Evolutionary conservation across 2,113 vertebrate genomes (phyloP), one percentile per base, ranked within the genome.

Genomic region (Melanotaenia duboulayi): DNA sequence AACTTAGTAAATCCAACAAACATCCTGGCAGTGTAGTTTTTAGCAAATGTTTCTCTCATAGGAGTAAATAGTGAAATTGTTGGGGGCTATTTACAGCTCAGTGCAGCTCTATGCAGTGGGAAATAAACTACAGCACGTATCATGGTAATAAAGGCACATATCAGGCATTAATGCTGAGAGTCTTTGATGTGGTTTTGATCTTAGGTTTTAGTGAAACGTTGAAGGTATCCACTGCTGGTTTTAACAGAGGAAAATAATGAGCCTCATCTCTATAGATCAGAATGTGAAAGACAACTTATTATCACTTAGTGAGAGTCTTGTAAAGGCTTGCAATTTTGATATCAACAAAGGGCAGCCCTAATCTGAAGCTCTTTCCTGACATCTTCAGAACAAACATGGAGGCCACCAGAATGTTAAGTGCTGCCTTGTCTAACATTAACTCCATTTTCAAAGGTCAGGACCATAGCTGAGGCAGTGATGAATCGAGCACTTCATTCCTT

Each of bases 381-480:
- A 65, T 74, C 82, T 65, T 28, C 25, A 83, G 74, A 84, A 76
- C 84, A 90, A 90, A 89, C 89, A 90, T 60, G 73, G 70, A 81
- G 83, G 85, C 83, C 71, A 48, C 59, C 63, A 76, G 84, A 79
- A 84, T 84, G 87, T 87, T 86, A 88, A 89, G 84, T 74, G 77
- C 71, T 54, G 86, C 80, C 81, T 78, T 76, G 78, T 89, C 80
- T 37, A 79, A 81, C 87, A 81, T 88, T 87, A 87, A 86, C 78
- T 91, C 84, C 74, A 49, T 80, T 79, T 65, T 70, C 64, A 87
- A 85, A 91, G 89, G 90, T 91, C 90, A 89, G 76, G 50, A 68
- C 51, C 65, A 51, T 72, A 63, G 65, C 57, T 17, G 72, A 74
- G 70, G 50, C 79, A 3, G 65, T 71, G 81, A 90, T 87, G 85